Conservation (phyloP, 2,797 vertebrate genomes). For the Hippopotamyrus pictus region DNA sequence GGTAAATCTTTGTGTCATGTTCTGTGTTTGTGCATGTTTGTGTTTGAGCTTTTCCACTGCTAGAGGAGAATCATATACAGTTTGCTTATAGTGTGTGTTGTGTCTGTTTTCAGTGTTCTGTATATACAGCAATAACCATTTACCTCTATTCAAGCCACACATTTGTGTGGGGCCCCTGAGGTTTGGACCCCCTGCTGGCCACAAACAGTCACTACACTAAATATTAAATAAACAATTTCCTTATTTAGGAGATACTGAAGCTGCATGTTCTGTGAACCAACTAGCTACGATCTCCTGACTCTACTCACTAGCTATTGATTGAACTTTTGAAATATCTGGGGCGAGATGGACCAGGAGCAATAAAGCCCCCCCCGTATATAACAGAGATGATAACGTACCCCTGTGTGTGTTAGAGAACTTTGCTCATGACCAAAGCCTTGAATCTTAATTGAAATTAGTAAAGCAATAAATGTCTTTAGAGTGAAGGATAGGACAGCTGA, state of each 20-base stretch:
- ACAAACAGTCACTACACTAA: neutral
- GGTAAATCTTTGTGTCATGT: neutral
- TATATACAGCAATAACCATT: neutral
- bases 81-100: neutral
- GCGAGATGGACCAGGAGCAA: neutral
- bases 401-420: neutral
- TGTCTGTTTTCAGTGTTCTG: slow-evolving; percentile 2
- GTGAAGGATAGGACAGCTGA: slow-evolving; percentile 24
- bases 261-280: neutral
- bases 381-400: neutral
- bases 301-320: neutral
- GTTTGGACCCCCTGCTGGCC: neutral
- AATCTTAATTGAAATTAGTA: slow-evolving; percentile 25
- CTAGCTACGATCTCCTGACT: neutral
- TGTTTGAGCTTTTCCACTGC: neutral
- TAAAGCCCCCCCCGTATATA: neutral
- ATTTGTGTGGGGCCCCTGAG: neutral
- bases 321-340: neutral
- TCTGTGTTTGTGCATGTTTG: neutral
- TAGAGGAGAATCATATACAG: neutral
- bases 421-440: slow-evolving; percentile 8
- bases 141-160: neutral
- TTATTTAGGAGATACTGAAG: neutral
- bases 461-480: slow-evolving; percentile 19
- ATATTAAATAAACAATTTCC: neutral